Evolutionary conservation across 1,140 invertebrate species (phyloP).

Genomic region (Amyelois transitella): DNA sequence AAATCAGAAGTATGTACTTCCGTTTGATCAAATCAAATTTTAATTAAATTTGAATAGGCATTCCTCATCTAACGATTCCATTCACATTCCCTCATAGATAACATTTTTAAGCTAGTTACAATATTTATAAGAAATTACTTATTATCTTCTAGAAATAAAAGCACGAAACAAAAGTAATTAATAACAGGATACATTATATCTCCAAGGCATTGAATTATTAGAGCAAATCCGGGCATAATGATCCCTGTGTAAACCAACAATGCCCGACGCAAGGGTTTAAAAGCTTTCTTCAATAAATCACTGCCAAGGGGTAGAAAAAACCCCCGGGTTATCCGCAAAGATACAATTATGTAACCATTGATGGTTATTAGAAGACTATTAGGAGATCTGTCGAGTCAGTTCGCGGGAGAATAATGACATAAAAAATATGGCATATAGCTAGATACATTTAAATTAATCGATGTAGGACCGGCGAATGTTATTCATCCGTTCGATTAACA

Average conservation of each 20-base stretch:
- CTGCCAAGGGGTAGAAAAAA: conserved; percentile 19
- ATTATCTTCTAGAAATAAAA: too few relatives aligned
- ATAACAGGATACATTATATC: conserved; percentile 3
- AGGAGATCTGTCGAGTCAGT: conserved; percentile 36
- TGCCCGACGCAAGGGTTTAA: conserved; percentile 51
- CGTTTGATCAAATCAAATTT: too few relatives aligned
- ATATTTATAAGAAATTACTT: neutral
- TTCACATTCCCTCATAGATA: too few relatives aligned
- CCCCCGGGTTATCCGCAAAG: conserved; percentile 30
- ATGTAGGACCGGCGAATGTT: too few relatives aligned
- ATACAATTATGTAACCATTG: conserved; percentile 53
- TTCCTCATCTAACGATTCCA: too few relatives aligned
- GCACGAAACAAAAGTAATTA: conserved; percentile 9
- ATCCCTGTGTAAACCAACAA: conserved; percentile 36
- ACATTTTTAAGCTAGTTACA: too few relatives aligned
- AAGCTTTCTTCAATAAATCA: conserved; percentile 65
- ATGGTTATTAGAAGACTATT: conserved; percentile 46
- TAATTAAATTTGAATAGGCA: too few relatives aligned
- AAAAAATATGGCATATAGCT: too few relatives aligned
- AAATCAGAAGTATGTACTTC: too few relatives aligned
- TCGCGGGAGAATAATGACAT: too few relatives aligned
- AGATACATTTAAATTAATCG: too few relatives aligned
- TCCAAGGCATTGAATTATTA: conserved; percentile 29
- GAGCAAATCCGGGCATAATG: conserved; percentile 39
- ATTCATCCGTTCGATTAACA: too few relatives aligned